Conservation (phyloP, 2,113 vertebrate genomes). For the Ramphastos sulfuratus region DNA sequence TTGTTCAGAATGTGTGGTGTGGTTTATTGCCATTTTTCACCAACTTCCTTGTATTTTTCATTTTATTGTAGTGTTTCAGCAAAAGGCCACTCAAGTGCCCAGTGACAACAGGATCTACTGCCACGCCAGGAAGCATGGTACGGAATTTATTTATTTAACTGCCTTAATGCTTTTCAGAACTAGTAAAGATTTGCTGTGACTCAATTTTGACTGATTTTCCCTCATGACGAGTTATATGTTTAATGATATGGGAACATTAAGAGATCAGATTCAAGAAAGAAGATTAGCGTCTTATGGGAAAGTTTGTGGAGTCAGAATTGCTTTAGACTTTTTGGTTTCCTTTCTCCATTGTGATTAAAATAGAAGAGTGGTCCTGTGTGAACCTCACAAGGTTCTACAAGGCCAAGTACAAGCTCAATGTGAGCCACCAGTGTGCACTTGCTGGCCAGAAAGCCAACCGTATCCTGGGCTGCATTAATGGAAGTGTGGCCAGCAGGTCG, state of each 20-base stretch:
- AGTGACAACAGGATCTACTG: constrained; percentile 66
- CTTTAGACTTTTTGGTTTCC: not conserved
- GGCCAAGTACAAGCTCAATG: no score
- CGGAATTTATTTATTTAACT: not conserved
- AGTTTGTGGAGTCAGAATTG: not conserved
- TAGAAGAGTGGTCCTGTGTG: not conserved
- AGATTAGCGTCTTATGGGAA: not conserved
- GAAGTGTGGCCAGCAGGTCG: no score
- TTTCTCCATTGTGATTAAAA: not conserved
- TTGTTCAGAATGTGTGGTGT: accelerated
- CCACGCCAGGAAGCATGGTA: constrained; percentile 77
- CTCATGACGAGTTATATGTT: not conserved
- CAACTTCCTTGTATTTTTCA: not conserved
- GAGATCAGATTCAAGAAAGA: not conserved
- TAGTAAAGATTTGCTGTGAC: not conserved
- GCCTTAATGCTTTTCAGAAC: not conserved
- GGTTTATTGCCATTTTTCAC: not conserved
- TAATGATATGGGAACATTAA: not conserved
- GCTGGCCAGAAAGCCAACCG: no score
- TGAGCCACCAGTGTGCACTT: no score
- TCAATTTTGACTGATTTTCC: constrained; percentile 23
- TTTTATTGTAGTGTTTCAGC: constrained; percentile 83
- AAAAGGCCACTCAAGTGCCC: constrained; percentile 71
- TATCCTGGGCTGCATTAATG: no score
- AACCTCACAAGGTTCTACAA: not conserved